phyloP scores from a whole-genome alignment of 2,888 invertebrate species.

The Nephrotoma appendiculata region DNA sequence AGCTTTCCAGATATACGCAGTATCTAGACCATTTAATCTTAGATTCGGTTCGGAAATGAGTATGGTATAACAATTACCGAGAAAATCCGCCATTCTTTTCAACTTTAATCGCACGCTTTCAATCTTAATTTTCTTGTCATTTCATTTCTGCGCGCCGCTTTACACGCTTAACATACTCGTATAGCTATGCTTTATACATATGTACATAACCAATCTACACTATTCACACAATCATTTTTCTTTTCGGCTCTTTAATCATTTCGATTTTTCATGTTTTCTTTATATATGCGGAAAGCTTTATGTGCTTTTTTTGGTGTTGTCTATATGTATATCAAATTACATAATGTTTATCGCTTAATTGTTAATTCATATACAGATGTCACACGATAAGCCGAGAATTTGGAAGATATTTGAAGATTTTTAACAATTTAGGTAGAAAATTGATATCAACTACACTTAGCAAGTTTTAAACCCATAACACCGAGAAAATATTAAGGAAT shows the following conservation, averaged over 20 bases:
- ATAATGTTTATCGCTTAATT: neutral
- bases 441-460: too few relatives aligned
- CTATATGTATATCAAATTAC: neutral
- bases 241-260: neutral
- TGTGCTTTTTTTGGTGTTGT: neutral
- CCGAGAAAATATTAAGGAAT: too few relatives aligned
- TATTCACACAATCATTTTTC: neutral
- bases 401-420: too few relatives aligned
- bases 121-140: neutral
- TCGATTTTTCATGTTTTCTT: neutral
- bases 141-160: neutral
- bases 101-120: neutral
- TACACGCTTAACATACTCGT: neutral
- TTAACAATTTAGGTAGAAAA: too few relatives aligned
- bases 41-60: neutral
- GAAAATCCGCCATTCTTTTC: neutral
- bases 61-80: neutral
- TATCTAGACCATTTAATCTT: neutral
- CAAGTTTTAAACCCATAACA: too few relatives aligned
- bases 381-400: neutral
- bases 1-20: neutral
- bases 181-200: neutral
- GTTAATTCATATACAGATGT: neutral
- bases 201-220: neutral
- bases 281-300: neutral